These are phyloP conservation scores for Oxyruncus cristatus DNA, from an alignment of 2,113 vertebrate genomes.

Conservation along the genomic window DNA sequence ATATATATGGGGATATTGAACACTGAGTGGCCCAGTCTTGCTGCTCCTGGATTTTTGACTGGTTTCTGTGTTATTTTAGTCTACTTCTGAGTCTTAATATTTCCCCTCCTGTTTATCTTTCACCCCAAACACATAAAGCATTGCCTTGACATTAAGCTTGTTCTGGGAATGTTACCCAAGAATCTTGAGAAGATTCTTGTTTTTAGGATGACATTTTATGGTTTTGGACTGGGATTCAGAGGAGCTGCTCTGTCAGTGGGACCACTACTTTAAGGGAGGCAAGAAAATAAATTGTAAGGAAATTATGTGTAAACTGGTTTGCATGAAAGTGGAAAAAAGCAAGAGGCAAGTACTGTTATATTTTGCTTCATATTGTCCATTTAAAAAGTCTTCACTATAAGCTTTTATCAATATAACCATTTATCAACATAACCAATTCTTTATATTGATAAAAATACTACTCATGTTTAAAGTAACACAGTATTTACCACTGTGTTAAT, in stretches of 20 bases:
- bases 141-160: background rate
- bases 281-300: background rate
- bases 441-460: background rate
- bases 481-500: background rate
- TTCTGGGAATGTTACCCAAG: background rate
- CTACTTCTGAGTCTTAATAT: background rate
- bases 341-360: background rate
- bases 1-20: background rate
- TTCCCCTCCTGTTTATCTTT: background rate
- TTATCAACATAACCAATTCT: background rate
- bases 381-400: background rate
- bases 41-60: background rate
- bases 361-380: background rate
- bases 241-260: background rate
- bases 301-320: background rate
- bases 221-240: background rate
- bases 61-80: background rate
- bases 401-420: background rate
- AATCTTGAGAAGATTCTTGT: background rate
- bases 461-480: background rate
- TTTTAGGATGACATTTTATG: background rate
- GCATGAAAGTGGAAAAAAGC: background rate
- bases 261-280: background rate
- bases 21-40: background rate
- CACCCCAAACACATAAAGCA: background rate